Conservation (phyloP, 2,888 invertebrate genomes). For the Cheilosia urbana region DNA sequence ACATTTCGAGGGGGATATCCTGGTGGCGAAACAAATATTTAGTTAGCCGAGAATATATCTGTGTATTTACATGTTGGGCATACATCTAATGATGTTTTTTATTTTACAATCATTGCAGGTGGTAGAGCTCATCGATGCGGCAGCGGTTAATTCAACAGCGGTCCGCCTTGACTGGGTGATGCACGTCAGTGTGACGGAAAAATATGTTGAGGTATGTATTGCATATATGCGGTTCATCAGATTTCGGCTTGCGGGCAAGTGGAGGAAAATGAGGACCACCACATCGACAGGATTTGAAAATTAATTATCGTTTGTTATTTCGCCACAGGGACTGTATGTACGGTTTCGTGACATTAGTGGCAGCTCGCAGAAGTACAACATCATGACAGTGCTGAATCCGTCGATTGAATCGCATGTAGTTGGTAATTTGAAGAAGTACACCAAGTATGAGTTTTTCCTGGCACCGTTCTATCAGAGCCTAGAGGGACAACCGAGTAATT, state of each 20-base stretch:
- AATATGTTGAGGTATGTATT: slow-evolving; percentile 83
- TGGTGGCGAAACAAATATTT: slow-evolving; percentile 50
- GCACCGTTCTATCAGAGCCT: slow-evolving; percentile 93
- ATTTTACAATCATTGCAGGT: slow-evolving; percentile 84
- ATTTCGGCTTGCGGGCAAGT: slow-evolving; percentile 26
- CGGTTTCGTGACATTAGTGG: slow-evolving; percentile 87
- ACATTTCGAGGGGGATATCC: slow-evolving; percentile 49
- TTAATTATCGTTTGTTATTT: slow-evolving; percentile 77
- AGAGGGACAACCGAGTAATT: slow-evolving; percentile 97
- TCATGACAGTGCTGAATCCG: slow-evolving; percentile 87
- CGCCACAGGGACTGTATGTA: slow-evolving; percentile 87
- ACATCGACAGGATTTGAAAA: slow-evolving; percentile 59
- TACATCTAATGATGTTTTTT: slow-evolving; percentile 16
- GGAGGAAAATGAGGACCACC: slow-evolving; percentile 51
- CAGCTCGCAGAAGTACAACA: slow-evolving; percentile 87
- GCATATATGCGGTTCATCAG: slow-evolving; percentile 20
- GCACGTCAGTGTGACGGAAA: slow-evolving; percentile 82
- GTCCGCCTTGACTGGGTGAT: slow-evolving; percentile 85
- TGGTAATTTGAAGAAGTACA: slow-evolving; percentile 90
- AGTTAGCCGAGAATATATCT: slow-evolving; percentile 24
- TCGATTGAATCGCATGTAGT: slow-evolving; percentile 88
- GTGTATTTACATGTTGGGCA: slow-evolving; percentile 7
- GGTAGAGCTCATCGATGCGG: slow-evolving; percentile 87
- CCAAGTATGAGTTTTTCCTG: slow-evolving; percentile 94
- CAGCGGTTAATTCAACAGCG: slow-evolving; percentile 85